Evolutionary conservation across 2,797 vertebrate genomes (phyloP).

Genomic region (Pangasius krempfi): DNA sequence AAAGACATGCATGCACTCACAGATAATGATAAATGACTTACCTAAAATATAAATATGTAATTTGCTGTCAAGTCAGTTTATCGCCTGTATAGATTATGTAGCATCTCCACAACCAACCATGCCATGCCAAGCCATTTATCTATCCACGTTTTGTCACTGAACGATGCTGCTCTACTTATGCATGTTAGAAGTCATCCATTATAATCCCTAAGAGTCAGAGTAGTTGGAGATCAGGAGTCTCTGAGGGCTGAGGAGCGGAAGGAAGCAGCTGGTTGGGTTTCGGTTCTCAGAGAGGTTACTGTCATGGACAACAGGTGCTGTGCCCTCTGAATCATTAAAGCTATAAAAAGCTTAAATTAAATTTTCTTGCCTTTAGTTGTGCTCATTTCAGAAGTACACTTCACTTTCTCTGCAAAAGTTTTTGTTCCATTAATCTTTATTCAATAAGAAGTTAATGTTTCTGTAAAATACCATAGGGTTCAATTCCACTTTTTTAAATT

Average conservation of each 20-base stretch:
- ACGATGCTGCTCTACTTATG: conserved; percentile 52
- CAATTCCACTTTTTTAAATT: background rate
- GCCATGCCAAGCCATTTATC: conserved; percentile 12
- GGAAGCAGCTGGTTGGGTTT: conserved; percentile 44
- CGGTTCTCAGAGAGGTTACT: conserved; percentile 48
- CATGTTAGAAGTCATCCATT: conserved; percentile 50
- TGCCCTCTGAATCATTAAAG: background rate
- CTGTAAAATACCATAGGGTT: background rate
- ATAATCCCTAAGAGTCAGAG: conserved; percentile 41
- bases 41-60: conserved; percentile 15
- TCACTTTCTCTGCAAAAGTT: background rate
- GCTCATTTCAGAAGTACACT: background rate
- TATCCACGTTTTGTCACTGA: conserved; percentile 27
- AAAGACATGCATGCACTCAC: background rate
- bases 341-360: background rate
- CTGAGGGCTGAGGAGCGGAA: conserved; percentile 32
- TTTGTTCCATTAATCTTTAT: background rate
- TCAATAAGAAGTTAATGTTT: background rate
- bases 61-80: background rate
- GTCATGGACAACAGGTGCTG: conserved; percentile 47
- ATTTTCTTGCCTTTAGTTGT: background rate
- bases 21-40: background rate
- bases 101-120: background rate
- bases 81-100: background rate
- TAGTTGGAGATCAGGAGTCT: conserved; percentile 51